Evolutionary conservation across 2,113 vertebrate species (phyloP), one percentile per base, ranked within the genome.

Genomic region (Lepisosteus osseus): DNA sequence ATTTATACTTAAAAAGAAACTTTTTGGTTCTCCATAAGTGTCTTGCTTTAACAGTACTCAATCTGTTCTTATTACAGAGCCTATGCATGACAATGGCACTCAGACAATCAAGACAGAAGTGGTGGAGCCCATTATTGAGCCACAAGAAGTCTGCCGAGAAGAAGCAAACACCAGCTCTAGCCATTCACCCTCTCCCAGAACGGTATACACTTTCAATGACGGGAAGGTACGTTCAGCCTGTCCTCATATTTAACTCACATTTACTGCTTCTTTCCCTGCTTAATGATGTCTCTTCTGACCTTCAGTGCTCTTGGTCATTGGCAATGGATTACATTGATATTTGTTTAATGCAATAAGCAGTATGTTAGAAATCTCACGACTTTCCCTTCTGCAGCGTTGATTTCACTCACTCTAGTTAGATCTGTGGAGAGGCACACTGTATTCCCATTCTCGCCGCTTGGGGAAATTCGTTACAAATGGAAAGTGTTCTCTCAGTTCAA

Each of bases 41-140:
- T 29, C 29, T 29, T 29, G 29, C 29, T 29, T 29, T 29, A 29
- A 29, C 29, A 29, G 29, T 29, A 29, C 29, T 29, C 29, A 29
- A 29, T 29, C 29, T 29, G 29, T 29, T 29, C 29, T 29, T 69
- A 8, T 51, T 13, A 14, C 79, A 93, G 91, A 93, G 81, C 91
- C 91, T 64, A 93, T 93, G 91, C 91, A 92, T 74, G 90, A 93
- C 81, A 93, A 89, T 76, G 91, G 91, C 73, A 93, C 91, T 85
- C 91, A 93, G 91, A 93, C 91, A 90, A 92, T 93, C 90, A 93
- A 91, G 83, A 82, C 89, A 57, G 90, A 93, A 81, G 90, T 88
- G 72, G 87, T 90, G 65, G 91, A 92, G 79, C 90, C 90, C 47
- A 86, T 92, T 71, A 83, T 87, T 61, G 91, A 93, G 74, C 80